Evolutionary conservation across 2,888 invertebrate genomes (phyloP), one percentile per base, ranked within the genome.

Genomic region (Idaea aversata): DNA sequence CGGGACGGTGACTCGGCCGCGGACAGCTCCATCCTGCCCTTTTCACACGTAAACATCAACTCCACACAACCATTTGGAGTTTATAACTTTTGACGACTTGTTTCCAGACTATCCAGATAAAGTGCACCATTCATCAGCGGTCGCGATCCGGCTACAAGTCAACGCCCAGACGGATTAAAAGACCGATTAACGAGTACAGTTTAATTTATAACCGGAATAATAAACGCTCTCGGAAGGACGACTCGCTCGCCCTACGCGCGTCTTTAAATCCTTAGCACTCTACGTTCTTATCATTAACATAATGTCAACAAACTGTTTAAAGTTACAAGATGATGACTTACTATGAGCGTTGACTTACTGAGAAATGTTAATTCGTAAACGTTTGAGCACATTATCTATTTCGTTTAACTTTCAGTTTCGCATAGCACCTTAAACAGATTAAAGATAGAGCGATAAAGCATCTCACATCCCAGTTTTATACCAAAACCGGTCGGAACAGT

Each of bases 381-480:
- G 70, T 73, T 73, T 68, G 63, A 71, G 79, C 75, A 80, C 77
- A 83, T 81, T 80, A 82, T 79, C 80, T 77, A 77, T 80, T 82
- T 80, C 84, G 81, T 83, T 84, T 84, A 78, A 94, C 94, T 94
- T 94, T 93, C 94, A 89, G 91, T 94, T 94, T 94, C 88, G 88
- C 87, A 84, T 80, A 83, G 83, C 80, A 78, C 78, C 81, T 80
- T 80, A 83, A 78, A 80, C 83, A 81, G 84, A 88, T 87, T 87
- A 86, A 85, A 85, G 85, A 80, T 79, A 80, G 77, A 75, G 69
- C 77, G 77, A 83, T 83, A 84, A 85, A 85, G 80, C 80, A 81
- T 75, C 75, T 77, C 79, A 81, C 78, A 76, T 69, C 74, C 47
- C 47, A 47, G 47, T 47, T 47, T 47, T 47, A 47, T 47, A 47